Evolutionary conservation across 2,888 invertebrate species (phyloP), one percentile per base, ranked within the genome.

Genomic region (Pandemis cinnamomeana): DNA sequence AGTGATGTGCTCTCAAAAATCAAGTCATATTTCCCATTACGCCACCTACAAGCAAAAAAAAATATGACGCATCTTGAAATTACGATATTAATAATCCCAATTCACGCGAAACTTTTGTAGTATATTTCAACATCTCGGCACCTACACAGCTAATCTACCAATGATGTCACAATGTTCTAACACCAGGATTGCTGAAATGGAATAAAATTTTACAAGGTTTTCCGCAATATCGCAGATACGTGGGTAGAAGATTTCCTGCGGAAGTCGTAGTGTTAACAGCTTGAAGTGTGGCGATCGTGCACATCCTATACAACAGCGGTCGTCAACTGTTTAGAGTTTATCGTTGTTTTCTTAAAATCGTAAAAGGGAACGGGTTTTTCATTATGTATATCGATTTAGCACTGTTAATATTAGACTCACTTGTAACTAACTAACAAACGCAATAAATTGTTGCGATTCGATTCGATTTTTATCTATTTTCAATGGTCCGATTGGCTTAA

Each of bases 201-300:
- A 44, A 67, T 71, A 66, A 71, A 53, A 80, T 84, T 84, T 80
- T 83, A 86, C 83, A 83, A 86, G 83, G 88, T 87, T 90, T 90
- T 90, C 91, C 91, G 91, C 87, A 87, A 88, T 89, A 88, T 84
- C 61, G 60, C 64, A 48, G 76, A 78, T 89, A 86, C 89, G 90
- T 87, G 87, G 86, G 82, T 83, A 84, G 83, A 86, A 86, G 80
- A 87, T 88, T 84, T 91, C 91, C 89, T 88, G 83, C 80, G 79
- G 80, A 20, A 58, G 58, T 75, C 75, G 76, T 77, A 81, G 81
- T 83, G 82, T 85, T 86, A 87, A 86, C 82, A 78, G 80, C 77
- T 84, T 87, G 82, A 85, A 84, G 82, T 83, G 86, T 87, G 81
- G 83, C 87, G 87, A 90, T 88, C 86, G 85, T 83, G 84, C 78